Evolutionary conservation across 2,113 vertebrate genomes (phyloP), one percentile per base, ranked within the genome.

Genomic region (Pterocles orientalis): DNA sequence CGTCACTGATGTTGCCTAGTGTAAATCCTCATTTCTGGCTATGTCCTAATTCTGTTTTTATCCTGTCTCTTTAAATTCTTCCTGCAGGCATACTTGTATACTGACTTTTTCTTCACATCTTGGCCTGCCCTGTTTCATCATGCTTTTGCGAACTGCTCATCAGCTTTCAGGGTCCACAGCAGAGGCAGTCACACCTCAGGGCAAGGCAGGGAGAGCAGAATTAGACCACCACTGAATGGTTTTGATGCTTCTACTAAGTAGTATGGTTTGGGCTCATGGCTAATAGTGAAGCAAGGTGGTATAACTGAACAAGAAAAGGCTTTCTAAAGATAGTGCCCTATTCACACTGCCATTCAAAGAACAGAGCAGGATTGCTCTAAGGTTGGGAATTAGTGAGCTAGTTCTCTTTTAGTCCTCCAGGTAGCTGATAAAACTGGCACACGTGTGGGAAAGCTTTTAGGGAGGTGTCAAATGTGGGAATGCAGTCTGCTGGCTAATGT

Each of bases 401-500:
- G 80, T 91, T 94, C 70, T 78, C 72, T 86, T 91, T 90, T 68
- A 95, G 92, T 94, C 83, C 88, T 97, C 77, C 69, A 94, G 88
- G 94, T 97, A 94, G 83, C 86, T 24, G 93, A 88, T 92, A 97
- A 94, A 94, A 80, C 62, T 95, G 86, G 84, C 69, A 88, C 78
- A 85, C 34, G 48, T 36, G 68, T 14, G 1, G 57, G 71, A 95
- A 92, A 83, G 94, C 91, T 97, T 96, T 97, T 94, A 87, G 89
- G 94, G 95, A 97, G 75, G 89, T 95, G 92, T 97, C 83, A 91
- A 94, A 75, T 94, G 82, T 82, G 57, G 72, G 87, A 86, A 94
- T 88, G 75, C 86, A 82, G 77, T 91, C 78, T 95, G 75, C 70
- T 85, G 82, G 94, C 85, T 95, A 97, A 94, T 91, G 73, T 0